Base-by-base conservation (phyloP, 2,113 vertebrate species). In the Hydrochoerus hydrochaeris region DNA sequence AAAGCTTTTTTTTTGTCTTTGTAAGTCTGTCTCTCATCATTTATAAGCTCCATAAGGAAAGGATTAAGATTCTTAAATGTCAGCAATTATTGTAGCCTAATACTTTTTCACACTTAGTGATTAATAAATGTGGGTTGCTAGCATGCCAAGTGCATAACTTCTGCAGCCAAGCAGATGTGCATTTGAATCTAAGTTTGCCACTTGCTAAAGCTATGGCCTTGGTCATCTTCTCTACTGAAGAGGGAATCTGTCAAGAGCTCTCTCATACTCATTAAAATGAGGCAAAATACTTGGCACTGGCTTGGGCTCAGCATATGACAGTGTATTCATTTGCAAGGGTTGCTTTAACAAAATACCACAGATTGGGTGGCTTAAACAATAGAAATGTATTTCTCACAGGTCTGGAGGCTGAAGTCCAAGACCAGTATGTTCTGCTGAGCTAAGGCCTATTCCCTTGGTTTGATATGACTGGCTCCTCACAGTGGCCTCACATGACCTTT, bases 1-100 rank as follows among this genome's bases (percentile, higher is more conserved):
- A 78, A 65, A 86, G 75, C 30, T 54, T 49, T 73, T 22, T 58
- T 58, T 58, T 22, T 52, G 49, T 52, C 6, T 58, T 7, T 22
- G 17, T 58, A 81, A 92, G 35, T 58, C 82, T 92, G 67, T 91
- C n/a, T 92, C 38, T 96, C 54, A 95, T 96, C 57, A 93, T 91
- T 91, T 91, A n/a, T 60, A 93, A 81, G 35, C 88, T 92, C 80
- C 88, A 77, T 88, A 92, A 88, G 81, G 83, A 97, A 95, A 95
- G 73, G 88, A 96, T 92, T 92, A 94, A 78, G 57, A 86, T 95
- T 95, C 85, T 94, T 44, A 41, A 84, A 83, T 52, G 75, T 88
- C 86, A 95, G 95, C 89, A 46, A 41, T 91, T 90, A 93, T 84
- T 63, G 84, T 1, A 32, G 60, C 30, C 65, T 52, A 22, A 46